Base-by-base conservation (phyloP, 2,113 vertebrate genomes). In the Asarcornis scutulata region DNA sequence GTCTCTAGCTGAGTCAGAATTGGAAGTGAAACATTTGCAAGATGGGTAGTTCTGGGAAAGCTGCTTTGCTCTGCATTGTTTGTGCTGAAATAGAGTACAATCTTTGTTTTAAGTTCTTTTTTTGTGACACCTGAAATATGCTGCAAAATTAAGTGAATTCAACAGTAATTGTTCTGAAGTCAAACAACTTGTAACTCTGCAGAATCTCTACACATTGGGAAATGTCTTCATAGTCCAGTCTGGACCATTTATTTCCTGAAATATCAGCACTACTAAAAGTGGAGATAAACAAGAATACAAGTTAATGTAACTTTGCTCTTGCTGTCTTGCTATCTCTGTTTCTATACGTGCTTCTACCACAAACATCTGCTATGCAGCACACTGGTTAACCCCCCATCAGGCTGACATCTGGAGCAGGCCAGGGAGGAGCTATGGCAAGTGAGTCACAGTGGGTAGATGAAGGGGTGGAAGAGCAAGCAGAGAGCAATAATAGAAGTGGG, bases 61-160 rank as follows among this genome's bases (percentile, higher is more conserved):
- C 23, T 53, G 32, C 40, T 96, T 71, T 93, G 55, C 50, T 92
- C 48, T 89, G 66, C 32, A n/a, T 59, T 75, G 83, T 93, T 91
- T 92, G 34, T 76, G 84, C 58, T 58, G 78, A 95, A 95, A 91
- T 50, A 94, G 20, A 93, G 36, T 44, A 63, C 40, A 69, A 26
- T 46, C 27, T 38, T 46, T 91, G 77, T 32, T 59, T 4, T 75
- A 74, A 63, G 42, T 56, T 75, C 52, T 92, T 18, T 77, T 67
- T 67, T 73, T 88, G 59, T 81, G 40, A 81, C 77, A 84, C 58
- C 60, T 56, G 86, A 89, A 78, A 62, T 52, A 84, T 31, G 38
- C 17, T 7, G 8, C 38, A 44, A 59, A 86, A 92, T 92, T 91
- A 95, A 95, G 92, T 75, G 64, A 72, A 67, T 89, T 91, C 62